Evolutionary conservation across 2,888 invertebrate species (phyloP).

Genomic region (Patella pellucida): DNA sequence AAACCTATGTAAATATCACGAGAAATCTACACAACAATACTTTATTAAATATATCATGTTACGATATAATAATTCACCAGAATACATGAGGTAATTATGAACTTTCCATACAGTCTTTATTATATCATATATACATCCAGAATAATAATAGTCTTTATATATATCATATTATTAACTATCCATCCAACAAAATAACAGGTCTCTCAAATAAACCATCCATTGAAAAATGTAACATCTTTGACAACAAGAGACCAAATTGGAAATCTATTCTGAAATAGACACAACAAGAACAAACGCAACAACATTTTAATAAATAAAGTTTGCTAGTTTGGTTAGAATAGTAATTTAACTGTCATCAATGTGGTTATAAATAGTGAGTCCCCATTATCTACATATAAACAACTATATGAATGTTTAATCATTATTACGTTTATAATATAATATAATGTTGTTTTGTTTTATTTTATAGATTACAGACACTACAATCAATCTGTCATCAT

Average conservation of each 20-base stretch:
- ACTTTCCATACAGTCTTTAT: not conserved
- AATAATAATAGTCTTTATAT: not conserved
- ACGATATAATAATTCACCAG: conserved; percentile 25
- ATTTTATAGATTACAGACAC: not conserved
- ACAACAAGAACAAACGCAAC: not conserved
- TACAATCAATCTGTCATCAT: not conserved
- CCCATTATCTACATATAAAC: too few species aligned
- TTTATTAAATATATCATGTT: conserved; percentile 47
- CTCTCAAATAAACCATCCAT: too few species aligned
- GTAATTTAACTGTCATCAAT: too few species aligned
- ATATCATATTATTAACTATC: not conserved
- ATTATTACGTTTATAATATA: too few species aligned
- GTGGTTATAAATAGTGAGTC: too few species aligned
- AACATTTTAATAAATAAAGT: not conserved
- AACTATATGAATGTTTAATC: too few species aligned
- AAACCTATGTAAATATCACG: conserved; percentile 42
- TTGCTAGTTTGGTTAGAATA: too few species aligned
- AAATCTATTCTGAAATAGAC: too few species aligned
- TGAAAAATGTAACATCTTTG: too few species aligned
- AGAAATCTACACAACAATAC: conserved; percentile 34
- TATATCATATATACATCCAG: not conserved
- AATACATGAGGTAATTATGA: conserved; percentile 23
- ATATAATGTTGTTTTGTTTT: not conserved
- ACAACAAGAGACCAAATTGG: too few species aligned
- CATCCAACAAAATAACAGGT: not conserved